phyloP scores from a whole-genome alignment of 2,113 vertebrate genomes.

The Neogale vison region DNA sequence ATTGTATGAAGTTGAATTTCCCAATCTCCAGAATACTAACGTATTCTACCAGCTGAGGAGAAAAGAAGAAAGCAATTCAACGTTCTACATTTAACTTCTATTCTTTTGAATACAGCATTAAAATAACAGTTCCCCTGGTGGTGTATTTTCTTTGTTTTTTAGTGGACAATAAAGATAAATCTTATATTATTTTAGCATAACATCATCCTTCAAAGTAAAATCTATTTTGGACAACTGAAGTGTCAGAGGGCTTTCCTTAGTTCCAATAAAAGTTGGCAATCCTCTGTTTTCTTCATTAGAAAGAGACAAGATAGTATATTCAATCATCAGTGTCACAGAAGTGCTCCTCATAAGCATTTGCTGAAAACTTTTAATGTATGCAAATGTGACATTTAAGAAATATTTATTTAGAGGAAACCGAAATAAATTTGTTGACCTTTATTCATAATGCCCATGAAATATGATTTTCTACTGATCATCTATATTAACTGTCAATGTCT shows the following conservation, averaged over 20 bases:
- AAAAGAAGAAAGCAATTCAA: slow-evolving; percentile 75
- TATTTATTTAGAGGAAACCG: slow-evolving; percentile 63
- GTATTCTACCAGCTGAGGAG: slow-evolving; percentile 12
- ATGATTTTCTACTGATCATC: slow-evolving; percentile 53
- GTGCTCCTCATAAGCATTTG: not conserved
- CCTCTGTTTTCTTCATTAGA: not conserved
- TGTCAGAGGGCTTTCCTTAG: not conserved
- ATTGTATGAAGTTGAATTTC: slow-evolving; percentile 78
- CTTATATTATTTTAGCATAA: not conserved
- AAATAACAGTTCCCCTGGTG: slow-evolving; percentile 30
- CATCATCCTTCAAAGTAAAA: not conserved
- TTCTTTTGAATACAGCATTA: slow-evolving; percentile 17
- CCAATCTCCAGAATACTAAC: slow-evolving; percentile 77
- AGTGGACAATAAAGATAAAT: slow-evolving; percentile 12
- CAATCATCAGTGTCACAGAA: not conserved
- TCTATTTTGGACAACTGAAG: slow-evolving; percentile 35
- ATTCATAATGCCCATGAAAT: slow-evolving; percentile 52
- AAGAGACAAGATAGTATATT: not conserved
- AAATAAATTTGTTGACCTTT: slow-evolving; percentile 67
- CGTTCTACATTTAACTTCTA: slow-evolving; percentile 73
- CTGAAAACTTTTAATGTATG: slow-evolving; percentile 65
- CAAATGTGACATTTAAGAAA: slow-evolving; percentile 76
- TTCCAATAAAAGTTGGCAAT: not conserved
- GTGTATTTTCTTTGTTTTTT: slow-evolving; percentile 11
- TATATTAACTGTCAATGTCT: slow-evolving; percentile 33